Base-by-base conservation (phyloP, 2,113 vertebrate genomes). In the Turdus rufiventris region DNA sequence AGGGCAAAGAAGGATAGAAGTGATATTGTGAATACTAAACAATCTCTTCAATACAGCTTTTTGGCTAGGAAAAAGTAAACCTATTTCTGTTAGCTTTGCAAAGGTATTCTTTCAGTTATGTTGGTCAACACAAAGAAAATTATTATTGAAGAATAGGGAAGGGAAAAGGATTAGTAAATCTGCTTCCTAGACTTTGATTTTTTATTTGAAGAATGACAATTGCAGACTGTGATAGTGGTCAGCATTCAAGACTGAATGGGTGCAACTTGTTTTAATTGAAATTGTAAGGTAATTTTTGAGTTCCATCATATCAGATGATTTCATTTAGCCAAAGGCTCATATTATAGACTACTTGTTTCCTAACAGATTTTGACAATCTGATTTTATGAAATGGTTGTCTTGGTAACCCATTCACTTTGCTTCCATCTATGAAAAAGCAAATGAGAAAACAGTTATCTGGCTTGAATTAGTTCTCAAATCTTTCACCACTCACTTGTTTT, bases 341-440 rank as follows among this genome's bases (percentile, higher is more conserved):
- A 94, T 96, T 90, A 90, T 34, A 72, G 24, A 92, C 34, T 54
- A 17, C 25, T 92, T 60, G 70, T 96, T 96, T 97, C 48, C 50
- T 96, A 88, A 89, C 74, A 91, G 85, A 89, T 82, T 94, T 93
- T 89, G 88, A 96, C 88, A 86, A 70, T 65, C 68, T 94, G 75
- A 47, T 75, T 82, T 96, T 88, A 62, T 89, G 54, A 97, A 86
- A 85, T 6, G 24, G 76, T 95, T 97, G 89, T 87, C 86, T 88
- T 95, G 77, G 90, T 79, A 96, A 97, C 83, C 9, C 24, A 79
- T 93, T 95, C 67, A 48, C 90, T 95, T 95, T 95, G 24, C 72
- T 96, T 95, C 50, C 31, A 65, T 95, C 71, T 94, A 20, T 18
- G 58, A 93, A 95, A 91, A 51, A 88, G 38, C 58, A 92, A 88